Evolutionary conservation across 2,888 invertebrate genomes (phyloP).

Genomic region (Rhimphoctona megacephalus): DNA sequence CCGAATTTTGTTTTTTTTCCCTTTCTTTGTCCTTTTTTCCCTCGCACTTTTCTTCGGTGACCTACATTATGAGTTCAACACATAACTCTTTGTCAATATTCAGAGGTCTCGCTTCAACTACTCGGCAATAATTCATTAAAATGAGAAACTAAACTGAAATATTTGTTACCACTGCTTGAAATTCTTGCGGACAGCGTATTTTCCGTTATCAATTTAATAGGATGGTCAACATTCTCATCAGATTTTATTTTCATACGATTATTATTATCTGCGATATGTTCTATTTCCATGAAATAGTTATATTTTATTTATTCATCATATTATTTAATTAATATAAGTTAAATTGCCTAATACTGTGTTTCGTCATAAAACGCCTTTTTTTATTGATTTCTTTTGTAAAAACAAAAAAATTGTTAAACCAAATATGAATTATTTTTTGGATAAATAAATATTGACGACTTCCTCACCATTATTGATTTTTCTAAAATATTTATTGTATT

Average conservation of each 20-base stretch:
- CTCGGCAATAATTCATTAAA: conserved; percentile 45
- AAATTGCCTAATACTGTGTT: background rate
- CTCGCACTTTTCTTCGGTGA: conserved; percentile 32
- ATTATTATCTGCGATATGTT: background rate
- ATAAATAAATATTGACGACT: background rate
- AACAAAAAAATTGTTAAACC: background rate
- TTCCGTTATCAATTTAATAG: background rate
- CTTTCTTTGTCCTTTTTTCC: background rate
- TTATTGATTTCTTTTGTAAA: background rate
- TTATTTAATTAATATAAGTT: background rate
- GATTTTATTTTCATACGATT: background rate
- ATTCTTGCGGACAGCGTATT: conserved; percentile 73
- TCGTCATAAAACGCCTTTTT: background rate
- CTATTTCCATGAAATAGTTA: background rate
- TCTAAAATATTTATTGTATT: background rate
- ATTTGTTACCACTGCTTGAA: conserved; percentile 9
- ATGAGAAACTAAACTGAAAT: conserved; percentile 5
- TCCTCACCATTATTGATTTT: background rate
- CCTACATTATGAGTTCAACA: conserved; percentile 47
- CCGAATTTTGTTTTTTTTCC: conserved; percentile 30
- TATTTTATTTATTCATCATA: background rate
- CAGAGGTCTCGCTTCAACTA: conserved; percentile 12
- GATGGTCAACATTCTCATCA: background rate
- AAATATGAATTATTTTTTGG: background rate
- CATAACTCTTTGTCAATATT: conserved; percentile 34